Percentiles rank a stretch among this genome's conserved stretches.
phyloP scores from a whole-genome alignment of 2,113 vertebrate species.

The Lasiurus cinereus region DNA sequence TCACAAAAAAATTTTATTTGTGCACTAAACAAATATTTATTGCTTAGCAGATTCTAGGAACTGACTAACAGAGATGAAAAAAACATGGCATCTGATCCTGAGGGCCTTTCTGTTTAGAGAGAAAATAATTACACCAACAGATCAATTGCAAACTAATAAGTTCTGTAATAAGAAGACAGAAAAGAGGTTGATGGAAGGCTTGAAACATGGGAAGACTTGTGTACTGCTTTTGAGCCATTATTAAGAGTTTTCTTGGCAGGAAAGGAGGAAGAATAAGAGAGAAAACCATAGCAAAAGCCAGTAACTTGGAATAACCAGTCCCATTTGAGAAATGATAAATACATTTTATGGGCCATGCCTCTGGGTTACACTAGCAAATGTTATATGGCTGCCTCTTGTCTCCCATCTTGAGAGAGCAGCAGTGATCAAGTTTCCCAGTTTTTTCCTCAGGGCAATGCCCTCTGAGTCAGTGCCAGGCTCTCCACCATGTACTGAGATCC shows the following conservation, averaged over 20 bases:
- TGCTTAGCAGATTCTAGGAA: slow-evolving; percentile 1
- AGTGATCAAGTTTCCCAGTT: fast-evolving
- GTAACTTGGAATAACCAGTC: neutral
- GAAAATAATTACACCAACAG: neutral
- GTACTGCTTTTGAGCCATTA: neutral
- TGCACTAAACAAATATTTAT: slow-evolving; percentile 3
- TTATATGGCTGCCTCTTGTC: neutral
- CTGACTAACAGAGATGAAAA: neutral
- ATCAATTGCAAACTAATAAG: neutral
- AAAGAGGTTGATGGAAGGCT: neutral
- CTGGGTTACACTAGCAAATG: neutral
- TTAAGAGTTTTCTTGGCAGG: neutral
- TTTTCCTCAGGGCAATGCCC: neutral
- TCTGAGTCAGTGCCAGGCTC: neutral
- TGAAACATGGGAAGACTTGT: neutral
- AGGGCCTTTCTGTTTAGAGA: neutral
- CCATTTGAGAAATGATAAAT: neutral
- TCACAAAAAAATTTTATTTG: neutral
- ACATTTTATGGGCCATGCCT: neutral
- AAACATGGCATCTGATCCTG: neutral
- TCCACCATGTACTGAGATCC: neutral
- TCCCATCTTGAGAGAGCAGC: neutral
- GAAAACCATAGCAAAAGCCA: neutral
- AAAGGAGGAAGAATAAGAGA: neutral
- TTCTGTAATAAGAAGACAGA: neutral